phyloP scores from a whole-genome alignment of 2,888 invertebrate species.

The Brachypalpus laphriformis region DNA sequence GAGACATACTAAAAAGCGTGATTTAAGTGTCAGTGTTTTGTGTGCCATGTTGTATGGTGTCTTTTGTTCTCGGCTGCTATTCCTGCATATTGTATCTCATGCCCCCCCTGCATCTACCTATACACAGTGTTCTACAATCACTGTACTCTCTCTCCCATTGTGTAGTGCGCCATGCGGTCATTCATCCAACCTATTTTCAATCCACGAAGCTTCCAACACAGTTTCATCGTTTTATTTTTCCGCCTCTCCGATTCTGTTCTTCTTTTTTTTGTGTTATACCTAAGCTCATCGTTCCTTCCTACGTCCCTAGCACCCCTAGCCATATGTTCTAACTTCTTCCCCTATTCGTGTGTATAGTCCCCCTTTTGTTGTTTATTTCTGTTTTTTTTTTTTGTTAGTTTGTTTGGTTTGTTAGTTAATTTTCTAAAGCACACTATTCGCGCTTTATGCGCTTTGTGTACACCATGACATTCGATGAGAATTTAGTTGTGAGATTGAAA shows the following conservation, averaged over 20 bases:
- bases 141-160: slow-evolving; percentile 46
- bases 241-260: background rate
- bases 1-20: slow-evolving; percentile 67
- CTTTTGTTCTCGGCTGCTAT: slow-evolving; percentile 62
- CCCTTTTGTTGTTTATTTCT: slow-evolving; percentile 37
- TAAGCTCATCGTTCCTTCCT: slow-evolving; percentile 45
- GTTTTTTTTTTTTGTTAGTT: slow-evolving; percentile 33
- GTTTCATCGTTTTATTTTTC: slow-evolving; percentile 28
- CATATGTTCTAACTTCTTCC: slow-evolving; percentile 27
- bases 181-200: slow-evolving; percentile 74
- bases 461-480: slow-evolving; percentile 70
- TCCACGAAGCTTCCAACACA: slow-evolving; percentile 65
- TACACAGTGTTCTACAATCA: slow-evolving; percentile 42
- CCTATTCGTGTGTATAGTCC: slow-evolving; percentile 6
- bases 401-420: slow-evolving; percentile 60
- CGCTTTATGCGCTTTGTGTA: slow-evolving; percentile 25
- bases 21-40: slow-evolving; percentile 73
- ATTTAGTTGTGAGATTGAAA: slow-evolving; percentile 62
- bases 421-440: slow-evolving; percentile 61
- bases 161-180: slow-evolving; percentile 70
- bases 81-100: slow-evolving; percentile 52
- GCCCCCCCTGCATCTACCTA: background rate
- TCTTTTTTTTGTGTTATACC: slow-evolving; percentile 21
- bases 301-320: background rate
- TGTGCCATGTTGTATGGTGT: slow-evolving; percentile 59